These are phyloP conservation scores for Oeneis ivallda DNA, from an alignment of 2,888 invertebrate species.

Conservation along the genomic window DNA sequence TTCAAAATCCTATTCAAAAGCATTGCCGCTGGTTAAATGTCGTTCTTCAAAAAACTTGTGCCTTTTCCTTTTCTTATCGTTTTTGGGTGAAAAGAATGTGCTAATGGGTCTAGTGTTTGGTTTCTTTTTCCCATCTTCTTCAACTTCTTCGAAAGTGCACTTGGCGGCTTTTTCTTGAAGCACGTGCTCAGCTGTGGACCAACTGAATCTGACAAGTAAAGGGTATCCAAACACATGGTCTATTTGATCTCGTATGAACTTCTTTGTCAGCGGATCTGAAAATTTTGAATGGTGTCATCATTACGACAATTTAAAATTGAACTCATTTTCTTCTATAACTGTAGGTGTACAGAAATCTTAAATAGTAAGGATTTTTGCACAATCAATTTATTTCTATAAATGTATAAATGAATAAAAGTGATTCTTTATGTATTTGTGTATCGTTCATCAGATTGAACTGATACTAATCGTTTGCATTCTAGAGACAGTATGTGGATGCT, in stretches of 20 bases:
- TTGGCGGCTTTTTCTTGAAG: conserved; percentile 87
- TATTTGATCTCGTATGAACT: conserved; percentile 89
- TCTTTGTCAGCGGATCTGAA: conserved; percentile 95
- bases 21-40: conserved; percentile 78
- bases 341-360: no score
- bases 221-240: conserved; percentile 98
- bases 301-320: no score
- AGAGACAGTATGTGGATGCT: no score
- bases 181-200: conserved; percentile 95
- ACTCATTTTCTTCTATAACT: no score
- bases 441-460: no score
- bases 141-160: conserved; percentile 86
- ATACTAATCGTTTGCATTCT: no score
- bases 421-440: no score
- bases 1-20: conserved; percentile 58
- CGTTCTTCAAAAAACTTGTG: conserved; percentile 87
- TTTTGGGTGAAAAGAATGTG: conserved; percentile 77
- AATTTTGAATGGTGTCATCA: conserved; percentile 35
- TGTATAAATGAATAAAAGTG: no score
- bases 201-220: conserved; percentile 96
- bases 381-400: no score
- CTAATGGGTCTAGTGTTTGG: conserved; percentile 79
- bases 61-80: conserved; percentile 67
- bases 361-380: no score
- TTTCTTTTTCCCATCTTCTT: conserved; percentile 64